phyloP scores from a whole-genome alignment of 1,140 invertebrate species.

The Caenorhabditis elegans region DNA sequence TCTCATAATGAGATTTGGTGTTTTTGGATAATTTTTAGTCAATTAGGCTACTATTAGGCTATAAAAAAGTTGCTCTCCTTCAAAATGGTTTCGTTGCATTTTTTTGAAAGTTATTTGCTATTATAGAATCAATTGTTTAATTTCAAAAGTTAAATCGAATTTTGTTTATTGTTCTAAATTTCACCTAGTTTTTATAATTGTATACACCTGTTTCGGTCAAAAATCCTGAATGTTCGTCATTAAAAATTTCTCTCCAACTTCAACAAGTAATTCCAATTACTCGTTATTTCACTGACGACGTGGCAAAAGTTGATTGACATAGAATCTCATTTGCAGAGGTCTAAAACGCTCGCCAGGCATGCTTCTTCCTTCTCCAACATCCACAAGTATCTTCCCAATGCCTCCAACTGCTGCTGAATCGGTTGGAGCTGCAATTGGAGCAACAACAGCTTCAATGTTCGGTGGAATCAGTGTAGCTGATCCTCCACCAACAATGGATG shows the following conservation, averaged over 20 bases:
- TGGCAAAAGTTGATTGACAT: not conserved
- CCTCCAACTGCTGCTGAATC: constrained; percentile 29
- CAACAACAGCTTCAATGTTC: constrained; percentile 7
- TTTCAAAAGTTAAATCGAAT: too few species aligned
- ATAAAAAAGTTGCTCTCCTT: too few species aligned
- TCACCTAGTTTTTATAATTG: too few species aligned
- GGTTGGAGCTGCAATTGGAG: not conserved
- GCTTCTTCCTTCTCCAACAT: constrained; percentile 53
- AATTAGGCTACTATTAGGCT: too few species aligned
- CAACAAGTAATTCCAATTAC: not conserved
- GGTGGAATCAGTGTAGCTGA: not conserved
- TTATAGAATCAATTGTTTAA: too few species aligned
- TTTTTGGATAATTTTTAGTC: too few species aligned
- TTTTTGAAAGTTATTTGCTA: too few species aligned
- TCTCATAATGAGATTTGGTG: too few species aligned
- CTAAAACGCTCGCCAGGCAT: constrained; percentile 65
- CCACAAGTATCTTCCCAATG: not conserved
- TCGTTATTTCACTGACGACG: not conserved
- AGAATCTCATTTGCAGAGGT: constrained; percentile 44
- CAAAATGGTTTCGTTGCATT: too few species aligned
- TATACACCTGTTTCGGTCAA: too few species aligned
- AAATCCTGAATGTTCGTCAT: not conserved
- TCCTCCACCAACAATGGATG: not conserved
- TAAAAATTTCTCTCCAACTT: not conserved
- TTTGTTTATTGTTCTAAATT: too few species aligned